phyloP scores from a whole-genome alignment of 2,888 invertebrate species.

The Imbricaverruca yamaguchii region DNA sequence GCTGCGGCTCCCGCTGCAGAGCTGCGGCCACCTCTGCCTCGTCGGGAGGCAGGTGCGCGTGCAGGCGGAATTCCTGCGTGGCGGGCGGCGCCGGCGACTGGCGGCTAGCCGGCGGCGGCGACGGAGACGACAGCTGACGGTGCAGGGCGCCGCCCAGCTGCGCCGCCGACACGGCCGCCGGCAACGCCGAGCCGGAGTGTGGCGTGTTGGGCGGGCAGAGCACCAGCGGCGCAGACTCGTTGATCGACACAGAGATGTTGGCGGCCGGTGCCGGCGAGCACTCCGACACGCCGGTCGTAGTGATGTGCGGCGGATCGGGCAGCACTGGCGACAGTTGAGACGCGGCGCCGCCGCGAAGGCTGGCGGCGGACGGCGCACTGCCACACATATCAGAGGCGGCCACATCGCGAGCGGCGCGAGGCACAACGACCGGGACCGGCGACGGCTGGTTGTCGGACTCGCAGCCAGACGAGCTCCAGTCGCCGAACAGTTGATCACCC shows the following conservation, averaged over 20 bases:
- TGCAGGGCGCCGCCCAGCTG: background rate
- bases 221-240: background rate
- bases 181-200: background rate
- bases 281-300: background rate
- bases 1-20: background rate
- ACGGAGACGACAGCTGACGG: background rate
- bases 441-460: background rate
- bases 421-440: background rate
- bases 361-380: background rate
- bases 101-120: too few species aligned
- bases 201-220: conserved; percentile 13
- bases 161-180: background rate
- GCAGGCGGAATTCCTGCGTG: background rate
- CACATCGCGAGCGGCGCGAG: background rate
- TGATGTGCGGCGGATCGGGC: background rate
- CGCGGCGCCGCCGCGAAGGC: background rate
- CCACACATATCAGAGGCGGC: background rate
- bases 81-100: background rate
- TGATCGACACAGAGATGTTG: background rate
- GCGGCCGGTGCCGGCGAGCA: background rate
- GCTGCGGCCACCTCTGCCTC: background rate
- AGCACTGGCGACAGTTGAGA: background rate
- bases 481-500: background rate
- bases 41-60: background rate
- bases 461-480: background rate